Evolutionary conservation across 2,888 invertebrate species (phyloP), one percentile per base, ranked within the genome.

Genomic region (Anthrax anthrax): DNA sequence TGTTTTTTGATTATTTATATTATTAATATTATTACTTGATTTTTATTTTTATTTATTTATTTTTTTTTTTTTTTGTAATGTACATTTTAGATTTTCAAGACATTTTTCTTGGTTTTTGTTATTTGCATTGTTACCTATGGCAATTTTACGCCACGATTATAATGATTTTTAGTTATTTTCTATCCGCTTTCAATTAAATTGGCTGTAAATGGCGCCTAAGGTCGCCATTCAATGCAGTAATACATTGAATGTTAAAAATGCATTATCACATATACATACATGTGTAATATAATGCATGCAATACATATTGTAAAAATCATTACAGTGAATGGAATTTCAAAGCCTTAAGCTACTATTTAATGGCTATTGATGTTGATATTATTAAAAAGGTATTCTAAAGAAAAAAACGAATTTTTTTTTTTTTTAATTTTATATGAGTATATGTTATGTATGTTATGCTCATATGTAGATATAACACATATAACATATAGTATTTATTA

Each of bases 51-150:
- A n/a, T n/a, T n/a, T n/a, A n/a, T n/a, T n/a, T n/a, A n/a, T n/a
- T n/a, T n/a, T n/a, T n/a, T n/a, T n/a, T n/a, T n/a, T n/a, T n/a
- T n/a, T n/a, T n/a, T n/a, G n/a, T n/a, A n/a, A n/a, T n/a, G n/a
- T n/a, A n/a, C n/a, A n/a, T n/a, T n/a, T n/a, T n/a, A n/a, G n/a
- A n/a, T n/a, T n/a, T n/a, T n/a, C n/a, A n/a, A n/a, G n/a, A n/a
- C n/a, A 44, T 23, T 41, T 46, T 48, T 17, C 16, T 18, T 44
- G 43, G 46, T 14, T 44, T 48, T 46, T 43, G 44, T 38, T 38
- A 50, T 51, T 43, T 50, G 50, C 51, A 50, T 51, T 6, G 4
- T 6, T 51, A 47, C 50, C 48, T 50, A 46, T 48, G 43, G 50
- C 50, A 47, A 47, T 48, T 47, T 47, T 44, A 47, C 47, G 46